Evolutionary conservation across 2,113 vertebrate genomes (phyloP), one percentile per base, ranked within the genome.

Genomic region (Sigmodon hispidus): DNA sequence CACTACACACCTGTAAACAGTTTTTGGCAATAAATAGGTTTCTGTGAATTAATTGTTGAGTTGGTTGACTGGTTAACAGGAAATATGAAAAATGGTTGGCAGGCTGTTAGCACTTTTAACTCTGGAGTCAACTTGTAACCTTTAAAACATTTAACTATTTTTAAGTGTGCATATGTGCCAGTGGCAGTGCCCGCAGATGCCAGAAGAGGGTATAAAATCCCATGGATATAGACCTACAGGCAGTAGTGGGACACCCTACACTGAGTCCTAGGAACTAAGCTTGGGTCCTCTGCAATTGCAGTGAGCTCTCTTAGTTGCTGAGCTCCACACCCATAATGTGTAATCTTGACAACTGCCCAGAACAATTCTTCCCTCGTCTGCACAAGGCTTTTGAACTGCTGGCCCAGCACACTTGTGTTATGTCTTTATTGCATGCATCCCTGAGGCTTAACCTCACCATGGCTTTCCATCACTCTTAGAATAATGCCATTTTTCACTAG

Each of bases 401-500:
- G 59, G 45, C 75, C 87, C 63, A 55, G 7, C 11, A 61, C 0
- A 2, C 29, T 36, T 61, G 50, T 10, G 10, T 84, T 61, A 2
- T 43, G 67, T 75, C 83, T 95, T 75, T 43, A 26, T 36, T 48
- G 50, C 80, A 10, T 29, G 43, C 73, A 87, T 94, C 94, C 85
- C 92, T 4, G 21, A 81, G 61, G 86, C 79, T 65, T 72, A 55
- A 65, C 80, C 73, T 55, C 31, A 36, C 48, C 5, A 3, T 19
- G 17, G 77, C 81, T 63, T 88, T 80, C 67, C 12, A 21, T 96
- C 94, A 67, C 72, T 75, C 90, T 89, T 40, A 85, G 76, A 92
- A 92, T 80, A 87, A 65, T 72, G 70, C 48, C 77, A 61, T 36
- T 96, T 96, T 86, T 79, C 73, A 67, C 69, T 91, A 55, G 36